Conservation (phyloP, 1,140 invertebrate genomes). For the Sarcophaga bullata region DNA sequence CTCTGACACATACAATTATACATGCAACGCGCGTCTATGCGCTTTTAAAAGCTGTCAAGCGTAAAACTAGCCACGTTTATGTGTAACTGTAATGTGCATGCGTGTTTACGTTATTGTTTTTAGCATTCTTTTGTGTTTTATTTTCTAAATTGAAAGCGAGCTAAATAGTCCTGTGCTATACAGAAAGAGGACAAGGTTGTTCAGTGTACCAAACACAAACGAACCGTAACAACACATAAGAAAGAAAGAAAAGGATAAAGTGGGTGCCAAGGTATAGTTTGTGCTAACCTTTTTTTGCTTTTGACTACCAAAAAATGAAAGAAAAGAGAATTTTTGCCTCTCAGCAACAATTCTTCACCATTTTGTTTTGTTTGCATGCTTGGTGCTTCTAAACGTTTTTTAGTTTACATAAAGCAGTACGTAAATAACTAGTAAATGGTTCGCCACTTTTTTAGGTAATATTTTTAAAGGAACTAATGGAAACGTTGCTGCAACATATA, state of each 20-base stretch:
- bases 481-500: neutral
- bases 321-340: neutral
- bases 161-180: neutral
- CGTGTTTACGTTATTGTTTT: neutral
- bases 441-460: neutral
- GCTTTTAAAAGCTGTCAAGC: neutral
- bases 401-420: no score
- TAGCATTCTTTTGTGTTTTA: neutral
- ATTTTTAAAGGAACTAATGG: neutral
- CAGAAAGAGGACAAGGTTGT: neutral
- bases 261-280: conserved; percentile 8
- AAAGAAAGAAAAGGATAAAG: neutral
- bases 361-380: neutral
- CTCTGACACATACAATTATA: no score
- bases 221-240: neutral
- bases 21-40: neutral
- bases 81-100: neutral
- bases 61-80: neutral
- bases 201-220: neutral
- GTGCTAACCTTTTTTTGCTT: neutral
- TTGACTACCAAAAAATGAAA: no score
- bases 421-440: conserved; percentile 2
- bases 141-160: neutral
- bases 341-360: neutral
- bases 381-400: no score